Conservation (phyloP, 2,797 vertebrate genomes). For the Acanthurus leucopareius region DNA sequence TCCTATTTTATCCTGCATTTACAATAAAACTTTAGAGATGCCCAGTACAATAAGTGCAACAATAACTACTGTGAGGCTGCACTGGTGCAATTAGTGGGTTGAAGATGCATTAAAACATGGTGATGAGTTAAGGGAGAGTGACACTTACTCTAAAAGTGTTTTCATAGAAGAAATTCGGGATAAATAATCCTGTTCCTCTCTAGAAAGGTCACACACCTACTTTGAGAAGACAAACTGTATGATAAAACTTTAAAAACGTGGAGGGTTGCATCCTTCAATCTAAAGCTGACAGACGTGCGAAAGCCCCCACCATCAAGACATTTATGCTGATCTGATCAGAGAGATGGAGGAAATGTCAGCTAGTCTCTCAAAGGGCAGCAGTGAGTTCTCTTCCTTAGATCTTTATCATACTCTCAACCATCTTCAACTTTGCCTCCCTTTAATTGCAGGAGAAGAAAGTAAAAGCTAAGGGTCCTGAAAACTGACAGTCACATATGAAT, state of each 20-base stretch:
- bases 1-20: no score
- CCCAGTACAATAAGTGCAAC: neutral
- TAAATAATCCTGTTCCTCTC: neutral
- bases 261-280: constrained; percentile 23
- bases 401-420: constrained; percentile 42
- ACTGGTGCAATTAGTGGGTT: neutral
- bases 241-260: constrained; percentile 17
- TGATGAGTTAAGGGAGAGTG: neutral
- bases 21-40: neutral
- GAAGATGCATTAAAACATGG: no score
- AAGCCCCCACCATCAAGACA: constrained; percentile 28
- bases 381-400: constrained; percentile 38
- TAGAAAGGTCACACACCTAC: constrained; percentile 8
- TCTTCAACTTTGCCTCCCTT: constrained; percentile 31
- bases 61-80: neutral
- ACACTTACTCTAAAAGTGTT: neutral
- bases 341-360: constrained; percentile 59
- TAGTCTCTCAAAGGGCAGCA: constrained; percentile 57
- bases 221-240: constrained; percentile 37
- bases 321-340: constrained; percentile 60
- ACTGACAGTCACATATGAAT: neutral
- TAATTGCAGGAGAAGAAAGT: neutral
- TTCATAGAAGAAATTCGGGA: neutral
- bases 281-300: constrained; percentile 28
- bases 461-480: neutral